Evolutionary conservation across 1,140 invertebrate genomes (phyloP).

Genomic region (Acromyrmex charruanus): DNA sequence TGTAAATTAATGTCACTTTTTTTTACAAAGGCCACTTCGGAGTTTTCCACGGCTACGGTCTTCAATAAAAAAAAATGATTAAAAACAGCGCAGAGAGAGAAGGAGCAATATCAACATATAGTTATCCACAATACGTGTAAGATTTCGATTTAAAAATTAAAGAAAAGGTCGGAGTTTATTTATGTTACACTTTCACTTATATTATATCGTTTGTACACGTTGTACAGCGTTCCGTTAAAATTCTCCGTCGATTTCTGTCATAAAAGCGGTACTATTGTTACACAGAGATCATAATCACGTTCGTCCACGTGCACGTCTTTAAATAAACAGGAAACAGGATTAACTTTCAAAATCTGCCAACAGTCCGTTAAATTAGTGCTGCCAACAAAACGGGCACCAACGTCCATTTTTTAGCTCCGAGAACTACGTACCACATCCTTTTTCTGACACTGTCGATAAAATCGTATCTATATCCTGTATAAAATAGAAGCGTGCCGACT

Average conservation of each 20-base stretch:
- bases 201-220: background rate
- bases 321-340: background rate
- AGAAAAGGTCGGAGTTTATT: background rate
- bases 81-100: background rate
- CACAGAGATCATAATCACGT: background rate
- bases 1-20: background rate
- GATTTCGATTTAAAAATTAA: background rate
- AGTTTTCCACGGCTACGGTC: background rate
- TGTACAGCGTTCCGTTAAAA: background rate
- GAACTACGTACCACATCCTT: too few species aligned
- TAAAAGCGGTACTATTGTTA: background rate
- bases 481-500: too few species aligned
- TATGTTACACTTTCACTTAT: background rate
- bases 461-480: too few species aligned
- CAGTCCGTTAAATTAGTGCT: slow-evolving; percentile 17
- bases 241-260: slow-evolving; percentile 1
- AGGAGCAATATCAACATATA: background rate
- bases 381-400: background rate
- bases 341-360: slow-evolving; percentile 29
- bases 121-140: too few species aligned
- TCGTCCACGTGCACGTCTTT: background rate
- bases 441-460: too few species aligned
- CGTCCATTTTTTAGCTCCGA: too few species aligned
- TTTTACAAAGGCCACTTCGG: background rate
- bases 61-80: background rate